Conservation (phyloP, 2,888 invertebrate genomes). For the Caenorhabditis virilis region DNA sequence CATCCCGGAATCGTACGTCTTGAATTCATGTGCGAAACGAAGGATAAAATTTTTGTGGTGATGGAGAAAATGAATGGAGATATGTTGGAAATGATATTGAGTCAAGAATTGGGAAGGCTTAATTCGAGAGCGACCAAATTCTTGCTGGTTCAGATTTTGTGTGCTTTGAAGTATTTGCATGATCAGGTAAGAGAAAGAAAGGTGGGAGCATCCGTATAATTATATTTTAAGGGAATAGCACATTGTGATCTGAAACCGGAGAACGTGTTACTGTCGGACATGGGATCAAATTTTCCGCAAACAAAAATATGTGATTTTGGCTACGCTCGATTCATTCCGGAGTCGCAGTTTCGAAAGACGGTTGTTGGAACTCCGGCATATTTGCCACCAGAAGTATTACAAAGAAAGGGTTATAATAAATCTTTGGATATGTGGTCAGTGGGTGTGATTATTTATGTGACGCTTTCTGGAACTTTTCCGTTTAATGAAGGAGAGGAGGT, state of each 20-base stretch:
- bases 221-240: slow-evolving; percentile 79
- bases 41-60: slow-evolving; percentile 95
- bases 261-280: slow-evolving; percentile 67
- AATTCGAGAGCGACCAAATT: slow-evolving; percentile 79
- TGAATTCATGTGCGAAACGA: slow-evolving; percentile 97
- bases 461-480: slow-evolving; percentile 94
- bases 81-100: slow-evolving; percentile 79
- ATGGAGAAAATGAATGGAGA: slow-evolving; percentile 99
- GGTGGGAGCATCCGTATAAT: background rate
- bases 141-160: slow-evolving; percentile 78
- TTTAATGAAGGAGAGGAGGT: slow-evolving; percentile 85
- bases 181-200: slow-evolving; percentile 80
- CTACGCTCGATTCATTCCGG: slow-evolving; percentile 62
- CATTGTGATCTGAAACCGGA: slow-evolving; percentile 68
- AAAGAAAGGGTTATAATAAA: slow-evolving; percentile 97
- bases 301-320: slow-evolving; percentile 69
- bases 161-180: slow-evolving; percentile 93
- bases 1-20: slow-evolving; percentile 78
- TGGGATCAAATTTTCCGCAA: slow-evolving; percentile 65
- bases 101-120: slow-evolving; percentile 78
- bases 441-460: slow-evolving; percentile 95
- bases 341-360: slow-evolving; percentile 65
- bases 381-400: slow-evolving; percentile 91
- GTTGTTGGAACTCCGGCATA: slow-evolving; percentile 69
- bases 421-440: slow-evolving; percentile 99